Evolutionary conservation across 2,888 invertebrate species (phyloP), one percentile per base, ranked within the genome.

Genomic region (Drosophila flavopinicola): DNA sequence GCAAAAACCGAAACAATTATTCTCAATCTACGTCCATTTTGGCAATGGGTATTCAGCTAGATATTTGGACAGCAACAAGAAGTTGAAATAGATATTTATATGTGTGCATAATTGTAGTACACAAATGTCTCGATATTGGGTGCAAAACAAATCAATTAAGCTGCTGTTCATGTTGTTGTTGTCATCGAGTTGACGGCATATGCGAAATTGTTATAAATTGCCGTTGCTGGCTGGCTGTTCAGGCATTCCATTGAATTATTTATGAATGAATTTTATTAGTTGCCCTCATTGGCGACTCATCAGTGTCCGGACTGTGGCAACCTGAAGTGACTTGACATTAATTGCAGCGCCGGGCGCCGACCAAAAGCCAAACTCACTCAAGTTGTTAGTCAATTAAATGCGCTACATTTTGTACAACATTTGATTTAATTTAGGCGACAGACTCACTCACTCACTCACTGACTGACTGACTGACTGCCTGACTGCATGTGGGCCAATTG

Each of bases 201-300:
- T 75, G 86, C 77, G 80, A 80, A 86, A 86, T 80, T 80, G 86
- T 79, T 86, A 80, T 80, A 86, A 86, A 80, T 80, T 80, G 84
- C 65, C 58, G 52, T 48, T 53, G 11, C 10, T 24, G 3, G 79
- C 60, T 61, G 61, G 54, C 17, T 44, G 44, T 53, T 56, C 42
- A 42, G 44, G 48, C 65, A 63, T 70, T 72, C 66, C 66, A 80
- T 88, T 86, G 87, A 87, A 86, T 86, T 87, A 86, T 86, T 86
- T 87, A 86, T 86, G 84, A 83, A 87, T 85, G 87, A 85, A 79
- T 87, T 88, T 79, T 80, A 83, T 83, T 87, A 83, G 87, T 78
- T 85, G 82, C 85, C 87, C 85, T 85, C 82, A 83, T 85, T 83
- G 87, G 75, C 80, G 77, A 77, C 85, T 80, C 86, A 80, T 80